Conservation (phyloP, 2,113 vertebrate genomes). For the Pelvicachromis taeniatus region DNA sequence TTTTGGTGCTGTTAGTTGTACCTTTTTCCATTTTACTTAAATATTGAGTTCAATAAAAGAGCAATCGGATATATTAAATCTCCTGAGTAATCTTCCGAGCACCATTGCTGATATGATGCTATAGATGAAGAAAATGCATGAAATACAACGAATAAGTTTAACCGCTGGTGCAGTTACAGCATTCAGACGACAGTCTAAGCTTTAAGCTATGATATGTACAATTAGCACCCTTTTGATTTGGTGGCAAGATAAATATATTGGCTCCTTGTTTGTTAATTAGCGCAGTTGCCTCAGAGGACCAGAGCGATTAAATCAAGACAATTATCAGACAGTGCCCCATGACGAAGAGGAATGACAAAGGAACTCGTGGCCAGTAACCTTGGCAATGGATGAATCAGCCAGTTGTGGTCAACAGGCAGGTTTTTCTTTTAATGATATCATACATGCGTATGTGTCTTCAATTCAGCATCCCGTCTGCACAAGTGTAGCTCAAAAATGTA, state of each 20-base stretch:
- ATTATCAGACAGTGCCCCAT: conserved; percentile 47
- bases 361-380: not conserved
- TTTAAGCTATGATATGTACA: conserved; percentile 18
- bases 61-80: not conserved
- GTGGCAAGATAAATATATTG: conserved; percentile 47
- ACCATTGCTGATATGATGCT: not conserved
- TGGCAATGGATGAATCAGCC: not conserved
- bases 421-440: not conserved
- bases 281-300: conserved; percentile 25
- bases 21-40: not conserved
- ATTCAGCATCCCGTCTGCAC: not conserved
- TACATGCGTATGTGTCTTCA: not conserved
- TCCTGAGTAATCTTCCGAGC: not conserved
- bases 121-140: not conserved
- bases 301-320: conserved; percentile 59
- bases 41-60: not conserved
- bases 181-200: not conserved
- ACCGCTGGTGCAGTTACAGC: not conserved
- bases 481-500: not conserved
- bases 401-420: not conserved
- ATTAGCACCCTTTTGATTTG: conserved; percentile 38
- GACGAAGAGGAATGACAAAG: conserved; percentile 6
- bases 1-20: not conserved
- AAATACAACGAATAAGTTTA: not conserved
- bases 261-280: conserved; percentile 58